A percentile compares a stretch with the other conserved stretches of the same genome.
Evolutionary conservation across 2,888 invertebrate genomes (phyloP).

Genomic region (Schizotus pectinicornis): DNA sequence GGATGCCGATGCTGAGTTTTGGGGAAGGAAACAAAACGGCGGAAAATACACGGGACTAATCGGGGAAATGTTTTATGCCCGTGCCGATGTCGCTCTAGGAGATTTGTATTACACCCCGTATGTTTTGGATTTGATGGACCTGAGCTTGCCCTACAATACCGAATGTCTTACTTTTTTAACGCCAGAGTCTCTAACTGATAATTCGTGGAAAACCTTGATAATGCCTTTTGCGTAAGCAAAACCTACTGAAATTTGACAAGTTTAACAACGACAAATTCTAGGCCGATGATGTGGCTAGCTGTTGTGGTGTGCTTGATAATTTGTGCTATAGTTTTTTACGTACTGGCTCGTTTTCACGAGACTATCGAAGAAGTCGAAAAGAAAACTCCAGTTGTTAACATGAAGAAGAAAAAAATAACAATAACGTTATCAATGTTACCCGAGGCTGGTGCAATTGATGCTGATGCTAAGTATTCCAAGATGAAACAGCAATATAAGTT

Average conservation of each 20-base stretch:
- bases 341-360: constrained; percentile 66
- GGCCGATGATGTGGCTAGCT: constrained; percentile 76
- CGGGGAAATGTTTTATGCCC: constrained; percentile 72
- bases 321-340: constrained; percentile 70
- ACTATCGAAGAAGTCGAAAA: background rate
- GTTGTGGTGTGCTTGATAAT: constrained; percentile 71
- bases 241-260: constrained; percentile 1
- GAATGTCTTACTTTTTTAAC: constrained; percentile 86
- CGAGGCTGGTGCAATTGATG: constrained; percentile 40
- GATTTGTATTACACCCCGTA: constrained; percentile 78
- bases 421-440: constrained; percentile 43
- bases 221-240: constrained; percentile 73
- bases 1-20: constrained; percentile 67
- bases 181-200: constrained; percentile 79
- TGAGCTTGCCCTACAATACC: constrained; percentile 79
- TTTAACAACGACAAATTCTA: constrained; percentile 50
- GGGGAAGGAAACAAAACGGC: constrained; percentile 71
- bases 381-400: background rate
- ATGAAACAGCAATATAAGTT: constrained; percentile 48
- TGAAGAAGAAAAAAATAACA: constrained; percentile 38
- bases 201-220: constrained; percentile 84
- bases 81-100: constrained; percentile 76
- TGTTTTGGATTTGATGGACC: constrained; percentile 72
- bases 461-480: constrained; percentile 47
- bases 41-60: constrained; percentile 74